Base-by-base conservation (phyloP, 2,888 invertebrate genomes). In the Timandra comae region DNA sequence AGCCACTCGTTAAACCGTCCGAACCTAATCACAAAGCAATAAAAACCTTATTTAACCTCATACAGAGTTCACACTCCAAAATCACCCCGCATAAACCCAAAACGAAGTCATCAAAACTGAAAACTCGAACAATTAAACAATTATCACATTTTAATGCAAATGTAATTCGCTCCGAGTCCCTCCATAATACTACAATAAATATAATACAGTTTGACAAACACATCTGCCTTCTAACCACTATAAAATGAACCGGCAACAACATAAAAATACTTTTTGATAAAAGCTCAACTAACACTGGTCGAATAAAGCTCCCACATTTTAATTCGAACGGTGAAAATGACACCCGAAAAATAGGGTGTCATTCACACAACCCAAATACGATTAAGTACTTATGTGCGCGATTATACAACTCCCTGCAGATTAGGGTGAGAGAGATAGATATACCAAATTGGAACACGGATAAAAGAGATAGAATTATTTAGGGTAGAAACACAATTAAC, bases 351-450 rank as follows among this genome's bases (percentile, higher is more conserved):
- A 82, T 81, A 82, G 72, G 74, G 71, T 55, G 58, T 60, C 61
- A 67, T 70, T 69, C 67, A 57, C 62, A 43, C 40, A 35, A 69
- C 78, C 72, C 54, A 79, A 82, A 84, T 76, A 65, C 82, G 82
- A 84, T 85, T 84, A 85, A 84, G 81, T 70, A 71, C 84, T 84
- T 85, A 85, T 84, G 68, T 84, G 72, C 76, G 55, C 79, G 73
- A 79, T 82, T 79, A 76, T 75, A 65, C 73, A 50, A 43, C 49
- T 59, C 74, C 79, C 73, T 52, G 56, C 53, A 68, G 74, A 73
- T 77, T 70, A 73, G 42, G 57, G 43, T 31, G 63, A 68, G 55
- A 58, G 51, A 49, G 57, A 63, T 36, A 41, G 37, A 63, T 37
- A 41, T 16, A 6, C 1, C 16, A 6, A 16, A 6, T 16, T n/a